Evolutionary conservation across 2,888 invertebrate genomes (phyloP).

Genomic region (Julus scanicus): DNA sequence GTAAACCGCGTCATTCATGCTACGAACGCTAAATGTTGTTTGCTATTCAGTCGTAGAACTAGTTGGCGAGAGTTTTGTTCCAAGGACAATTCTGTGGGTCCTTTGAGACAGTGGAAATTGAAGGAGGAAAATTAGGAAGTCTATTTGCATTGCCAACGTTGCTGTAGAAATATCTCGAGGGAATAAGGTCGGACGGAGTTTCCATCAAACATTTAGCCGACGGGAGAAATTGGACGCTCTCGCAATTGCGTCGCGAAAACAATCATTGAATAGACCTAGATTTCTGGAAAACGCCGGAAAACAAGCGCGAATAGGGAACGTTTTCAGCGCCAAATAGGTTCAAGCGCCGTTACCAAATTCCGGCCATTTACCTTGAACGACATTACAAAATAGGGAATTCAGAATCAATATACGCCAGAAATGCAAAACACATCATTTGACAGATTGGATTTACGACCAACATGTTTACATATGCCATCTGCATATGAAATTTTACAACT

Average conservation of each 20-base stretch:
- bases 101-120: not conserved
- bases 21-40: not conserved
- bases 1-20: not conserved
- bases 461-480: no score
- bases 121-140: slow-evolving; percentile 15
- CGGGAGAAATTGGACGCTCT: not conserved
- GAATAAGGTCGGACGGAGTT: not conserved
- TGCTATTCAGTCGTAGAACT: slow-evolving; percentile 11
- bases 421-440: not conserved
- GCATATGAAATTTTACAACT: no score
- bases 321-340: not conserved
- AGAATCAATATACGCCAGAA: not conserved
- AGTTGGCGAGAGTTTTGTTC: not conserved
- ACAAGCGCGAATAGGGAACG: not conserved
- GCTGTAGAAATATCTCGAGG: not conserved
- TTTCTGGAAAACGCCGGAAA: slow-evolving; percentile 4
- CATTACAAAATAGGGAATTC: not conserved
- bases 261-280: slow-evolving; percentile 14
- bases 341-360: not conserved
- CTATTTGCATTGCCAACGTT: slow-evolving; percentile 34
- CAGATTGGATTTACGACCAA: no score
- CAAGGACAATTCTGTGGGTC: slow-evolving; percentile 15
- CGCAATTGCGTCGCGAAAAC: not conserved
- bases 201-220: slow-evolving; percentile 14
- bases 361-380: not conserved